phyloP scores from a whole-genome alignment of 2,888 invertebrate species.

The Rhingia rostrata region DNA sequence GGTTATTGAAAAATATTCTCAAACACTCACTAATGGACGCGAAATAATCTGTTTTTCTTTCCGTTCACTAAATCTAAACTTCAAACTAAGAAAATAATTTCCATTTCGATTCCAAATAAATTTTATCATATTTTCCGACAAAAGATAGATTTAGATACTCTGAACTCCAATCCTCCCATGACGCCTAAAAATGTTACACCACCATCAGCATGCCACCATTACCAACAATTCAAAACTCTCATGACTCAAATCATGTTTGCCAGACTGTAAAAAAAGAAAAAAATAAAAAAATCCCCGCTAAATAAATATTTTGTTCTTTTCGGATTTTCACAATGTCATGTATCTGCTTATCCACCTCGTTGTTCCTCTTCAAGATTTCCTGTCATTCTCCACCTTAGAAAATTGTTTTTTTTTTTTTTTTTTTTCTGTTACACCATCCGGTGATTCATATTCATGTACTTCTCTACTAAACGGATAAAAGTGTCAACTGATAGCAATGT shows the following conservation, averaged over 20 bases:
- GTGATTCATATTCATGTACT: slow-evolving; percentile 29
- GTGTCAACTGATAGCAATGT: slow-evolving; percentile 21
- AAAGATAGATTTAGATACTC: too few species aligned
- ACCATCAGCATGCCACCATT: too few species aligned
- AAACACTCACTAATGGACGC: too few species aligned
- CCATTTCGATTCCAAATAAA: too few species aligned
- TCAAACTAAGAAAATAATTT: too few species aligned
- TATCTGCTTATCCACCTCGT: background rate
- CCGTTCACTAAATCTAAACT: too few species aligned
- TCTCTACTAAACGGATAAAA: slow-evolving; percentile 14
- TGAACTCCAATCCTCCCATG: too few species aligned
- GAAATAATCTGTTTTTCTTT: too few species aligned
- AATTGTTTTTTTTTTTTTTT: background rate
- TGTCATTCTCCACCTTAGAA: background rate
- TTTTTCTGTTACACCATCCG: background rate
- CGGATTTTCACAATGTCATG: slow-evolving; percentile 15
- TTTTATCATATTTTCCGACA: too few species aligned
- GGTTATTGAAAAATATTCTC: too few species aligned
- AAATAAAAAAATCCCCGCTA: background rate
- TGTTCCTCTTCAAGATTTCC: slow-evolving; percentile 1
- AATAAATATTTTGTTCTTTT: slow-evolving; percentile 10
- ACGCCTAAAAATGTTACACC: too few species aligned
- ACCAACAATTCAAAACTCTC: too few species aligned
- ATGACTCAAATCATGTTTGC: background rate
- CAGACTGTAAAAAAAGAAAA: background rate